Evolutionary conservation across 1,140 invertebrate genomes (phyloP), one percentile per base, ranked within the genome.

Genomic region (Aphelinus certus): DNA sequence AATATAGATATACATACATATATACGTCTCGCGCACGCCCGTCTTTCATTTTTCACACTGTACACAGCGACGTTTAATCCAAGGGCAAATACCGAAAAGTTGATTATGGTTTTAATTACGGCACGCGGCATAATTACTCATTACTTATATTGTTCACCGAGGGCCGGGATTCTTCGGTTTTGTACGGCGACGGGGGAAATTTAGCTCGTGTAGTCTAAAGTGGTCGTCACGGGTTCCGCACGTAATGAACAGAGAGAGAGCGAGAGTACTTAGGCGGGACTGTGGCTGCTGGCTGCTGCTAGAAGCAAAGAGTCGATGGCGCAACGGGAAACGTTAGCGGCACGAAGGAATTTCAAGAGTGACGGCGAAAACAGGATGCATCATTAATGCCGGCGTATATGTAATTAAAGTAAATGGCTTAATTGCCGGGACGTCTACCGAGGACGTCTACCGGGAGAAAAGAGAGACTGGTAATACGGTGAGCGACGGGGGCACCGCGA

Each of bases 381-480:
- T 83, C 80, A 84, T 84, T 81, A 82, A 81, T 84, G 78, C 76
- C 77, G 77, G 77, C 80, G 74, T 81, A 81, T 79, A 79, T 76
- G 79, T 81, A 81, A 84, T 82, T 82, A 82, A 83, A 83, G 79
- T 80, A 84, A 75, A 84, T 82, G 80, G 78, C 79, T 82, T 81
- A 81, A 84, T 82, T 83, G 79, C 76, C 78, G 78, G 69, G 78
- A 81, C 68, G 78, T 76, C 26, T 26, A 26, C 26, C 26, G 26
- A 26, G 26, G 26, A 26, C 71, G 76, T 67, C 61, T 75, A 77
- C 77, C 63, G 73, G 69, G 46, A 26, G 49, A 71, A 70, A 46
- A 48, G 58, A 53, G 66, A 56, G 10, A 58, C n/a, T 43, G 9
- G 3, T 2, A 51, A 75, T 75, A 76, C 26, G 74, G 74, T 2